These are phyloP conservation scores for Sinosuthora webbiana DNA, from an alignment of 2,113 vertebrate genomes.

Conservation along the genomic window DNA sequence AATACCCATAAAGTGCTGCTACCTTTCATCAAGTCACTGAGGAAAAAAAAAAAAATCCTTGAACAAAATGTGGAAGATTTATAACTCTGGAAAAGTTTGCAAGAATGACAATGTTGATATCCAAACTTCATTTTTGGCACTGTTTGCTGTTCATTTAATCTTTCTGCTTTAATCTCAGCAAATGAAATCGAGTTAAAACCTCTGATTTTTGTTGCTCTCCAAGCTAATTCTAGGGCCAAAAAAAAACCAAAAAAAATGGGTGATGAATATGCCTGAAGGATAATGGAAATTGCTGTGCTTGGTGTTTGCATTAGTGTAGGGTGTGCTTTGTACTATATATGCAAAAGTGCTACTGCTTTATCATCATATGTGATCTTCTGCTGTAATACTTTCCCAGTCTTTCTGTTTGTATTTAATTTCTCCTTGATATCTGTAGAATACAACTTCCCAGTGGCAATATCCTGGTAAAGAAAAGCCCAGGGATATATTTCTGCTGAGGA, in stretches of 20 bases:
- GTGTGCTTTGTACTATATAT: slow-evolving; percentile 3
- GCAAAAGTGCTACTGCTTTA: slow-evolving; percentile 16
- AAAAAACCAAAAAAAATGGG: background rate
- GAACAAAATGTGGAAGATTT: background rate
- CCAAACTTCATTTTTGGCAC: background rate
- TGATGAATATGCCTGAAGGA: slow-evolving; percentile 19
- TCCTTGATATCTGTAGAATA: background rate
- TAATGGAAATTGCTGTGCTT: slow-evolving; percentile 6
- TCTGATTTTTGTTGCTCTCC: slow-evolving; percentile 3
- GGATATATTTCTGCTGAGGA: background rate
- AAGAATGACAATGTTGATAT: background rate
- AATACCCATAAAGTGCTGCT: background rate
- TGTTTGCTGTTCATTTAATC: slow-evolving; percentile 26
- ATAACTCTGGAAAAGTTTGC: background rate
- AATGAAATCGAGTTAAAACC: background rate
- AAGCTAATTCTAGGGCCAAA: background rate
- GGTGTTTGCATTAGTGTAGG: background rate
- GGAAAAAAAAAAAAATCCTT: background rate
- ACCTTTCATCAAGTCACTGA: background rate
- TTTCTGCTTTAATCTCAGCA: slow-evolving; percentile 28
- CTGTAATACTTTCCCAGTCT: background rate
- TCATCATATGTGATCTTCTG: background rate
- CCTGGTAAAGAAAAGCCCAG: background rate
- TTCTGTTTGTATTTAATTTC: slow-evolving; percentile 13
- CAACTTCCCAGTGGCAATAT: background rate